A percentile compares a stretch with the other conserved stretches of the same genome.
Evolutionary conservation across 2,797 vertebrate genomes (phyloP).

Genomic region (Chrosomus eos): DNA sequence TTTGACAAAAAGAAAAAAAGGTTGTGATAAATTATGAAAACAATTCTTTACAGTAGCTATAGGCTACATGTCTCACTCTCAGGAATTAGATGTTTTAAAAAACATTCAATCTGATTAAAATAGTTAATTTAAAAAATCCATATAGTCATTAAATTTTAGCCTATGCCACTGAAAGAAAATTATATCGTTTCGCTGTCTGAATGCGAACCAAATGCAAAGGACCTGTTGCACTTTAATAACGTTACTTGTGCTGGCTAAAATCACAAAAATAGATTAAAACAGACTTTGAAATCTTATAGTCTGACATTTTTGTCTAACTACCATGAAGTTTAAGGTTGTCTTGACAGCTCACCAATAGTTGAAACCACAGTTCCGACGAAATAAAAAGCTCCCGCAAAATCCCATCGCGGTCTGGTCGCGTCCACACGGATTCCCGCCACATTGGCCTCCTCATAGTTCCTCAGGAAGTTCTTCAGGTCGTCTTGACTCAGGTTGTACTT

Average conservation of each 20-base stretch:
- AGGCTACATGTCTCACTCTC: too few species aligned
- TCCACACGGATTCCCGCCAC: slow-evolving; percentile 89
- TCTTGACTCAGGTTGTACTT: slow-evolving; percentile 85
- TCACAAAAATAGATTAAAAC: neutral
- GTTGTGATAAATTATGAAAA: too few species aligned
- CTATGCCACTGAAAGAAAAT: neutral
- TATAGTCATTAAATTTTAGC: neutral
- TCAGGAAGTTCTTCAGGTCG: slow-evolving; percentile 85
- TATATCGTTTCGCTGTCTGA: neutral
- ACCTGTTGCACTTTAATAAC: neutral
- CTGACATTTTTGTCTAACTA: neutral
- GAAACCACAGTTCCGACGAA: slow-evolving; percentile 96
- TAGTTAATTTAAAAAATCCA: neutral
- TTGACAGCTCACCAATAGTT: slow-evolving; percentile 85
- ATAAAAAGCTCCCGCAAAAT: slow-evolving; percentile 93
- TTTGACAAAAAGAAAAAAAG: too few species aligned
- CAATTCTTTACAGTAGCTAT: too few species aligned
- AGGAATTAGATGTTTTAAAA: neutral
- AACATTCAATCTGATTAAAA: neutral
- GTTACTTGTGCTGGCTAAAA: neutral
- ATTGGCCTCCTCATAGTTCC: slow-evolving; percentile 89
- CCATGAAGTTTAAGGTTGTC: neutral
- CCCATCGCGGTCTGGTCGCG: slow-evolving; percentile 86
- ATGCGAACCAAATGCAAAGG: neutral
- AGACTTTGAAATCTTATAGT: neutral